Conservation (phyloP, 2,797 vertebrate genomes). For the Triplophysa bombifrons region DNA sequence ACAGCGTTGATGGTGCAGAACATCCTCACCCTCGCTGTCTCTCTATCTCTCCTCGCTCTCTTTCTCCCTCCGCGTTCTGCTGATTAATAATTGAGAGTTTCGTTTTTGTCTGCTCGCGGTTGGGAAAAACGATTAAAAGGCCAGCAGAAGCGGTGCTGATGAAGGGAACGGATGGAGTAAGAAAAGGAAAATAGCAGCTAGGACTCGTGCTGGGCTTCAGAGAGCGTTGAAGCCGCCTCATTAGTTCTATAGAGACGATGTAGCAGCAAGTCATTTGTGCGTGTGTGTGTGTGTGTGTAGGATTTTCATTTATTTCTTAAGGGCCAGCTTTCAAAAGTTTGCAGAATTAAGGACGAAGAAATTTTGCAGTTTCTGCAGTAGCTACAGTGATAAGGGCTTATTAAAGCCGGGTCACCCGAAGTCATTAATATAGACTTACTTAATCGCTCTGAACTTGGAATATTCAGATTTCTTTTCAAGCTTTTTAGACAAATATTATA, state of each 20-base stretch:
- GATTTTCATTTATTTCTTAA: conserved; percentile 12
- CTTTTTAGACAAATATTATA: too few species aligned
- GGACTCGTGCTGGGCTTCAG: conserved; percentile 60
- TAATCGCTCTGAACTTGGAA: too few species aligned
- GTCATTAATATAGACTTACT: neutral
- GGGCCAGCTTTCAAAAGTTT: conserved; percentile 1
- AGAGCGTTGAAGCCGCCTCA: conserved; percentile 64
- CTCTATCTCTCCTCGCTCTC: conserved; percentile 26
- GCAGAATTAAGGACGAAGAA: neutral
- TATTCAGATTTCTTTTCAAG: too few species aligned
- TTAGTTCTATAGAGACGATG: conserved; percentile 58
- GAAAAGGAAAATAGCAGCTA: conserved; percentile 17
- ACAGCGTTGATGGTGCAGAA: conserved; percentile 61
- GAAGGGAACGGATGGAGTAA: conserved; percentile 11
- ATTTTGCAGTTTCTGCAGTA: neutral
- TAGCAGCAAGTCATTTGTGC: conserved; percentile 1
- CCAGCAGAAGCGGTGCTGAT: conserved; percentile 43
- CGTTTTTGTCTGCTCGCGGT: conserved; percentile 49
- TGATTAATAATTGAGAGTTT: conserved; percentile 73
- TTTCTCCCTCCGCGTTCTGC: conserved; percentile 33
- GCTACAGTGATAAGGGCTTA: neutral
- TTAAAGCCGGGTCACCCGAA: neutral
- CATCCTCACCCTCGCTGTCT: conserved; percentile 30
- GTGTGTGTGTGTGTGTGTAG: conserved; percentile 14
- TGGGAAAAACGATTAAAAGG: conserved; percentile 55